Base-by-base conservation (phyloP, 2,797 vertebrate genomes). In the Chiloscyllium punctatum region DNA sequence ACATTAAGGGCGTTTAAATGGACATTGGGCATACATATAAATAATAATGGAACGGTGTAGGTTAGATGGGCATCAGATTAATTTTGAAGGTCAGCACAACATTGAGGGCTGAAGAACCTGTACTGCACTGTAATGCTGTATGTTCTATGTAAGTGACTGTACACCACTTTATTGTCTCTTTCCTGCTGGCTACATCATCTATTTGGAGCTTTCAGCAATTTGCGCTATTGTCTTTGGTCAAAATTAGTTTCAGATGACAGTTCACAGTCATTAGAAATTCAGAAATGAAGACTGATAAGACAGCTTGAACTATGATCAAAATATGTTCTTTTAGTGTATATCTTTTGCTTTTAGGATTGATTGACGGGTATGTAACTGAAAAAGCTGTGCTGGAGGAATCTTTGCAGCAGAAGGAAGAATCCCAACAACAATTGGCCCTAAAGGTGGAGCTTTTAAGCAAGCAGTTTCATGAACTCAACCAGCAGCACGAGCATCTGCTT, bases 301-400 rank as follows among this genome's bases (percentile, higher is more conserved):
- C 42, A 84, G 42, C n/a, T 21, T 84, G 77, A 37, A 23, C 8
- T 62, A 11, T 62, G 57, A 1, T 62, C 57, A 62, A 62, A 62
- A 62, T 62, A 62, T 0, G 8, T 62, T 62, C 48, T 94, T 69
- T 25, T 94, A 37, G 48, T 72, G 25, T 77, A 21, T 23, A 30
- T 23, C 48, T 77, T 1, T 25, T 69, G 66, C 77, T 62, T 37
- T 62, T 96, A 99, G 99, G 99, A 37, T 97, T 99, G 95, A 96
- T 99, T 0, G 99, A 99, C 88, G 99, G 99, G 74, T 98, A 98
- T 0, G 97, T 98, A 95, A 98, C 97, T 94, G 99, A 99, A 97
- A 99, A 99, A 96, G 97, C 97, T 0, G 69, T 96, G 0, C 96
- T 99, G 72, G 98, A 99, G 96, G 98, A 99, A 96, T 97, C 97